Evolutionary conservation across 2,797 vertebrate species (phyloP).

Genomic region (Dendrocincla fuliginosa): DNA sequence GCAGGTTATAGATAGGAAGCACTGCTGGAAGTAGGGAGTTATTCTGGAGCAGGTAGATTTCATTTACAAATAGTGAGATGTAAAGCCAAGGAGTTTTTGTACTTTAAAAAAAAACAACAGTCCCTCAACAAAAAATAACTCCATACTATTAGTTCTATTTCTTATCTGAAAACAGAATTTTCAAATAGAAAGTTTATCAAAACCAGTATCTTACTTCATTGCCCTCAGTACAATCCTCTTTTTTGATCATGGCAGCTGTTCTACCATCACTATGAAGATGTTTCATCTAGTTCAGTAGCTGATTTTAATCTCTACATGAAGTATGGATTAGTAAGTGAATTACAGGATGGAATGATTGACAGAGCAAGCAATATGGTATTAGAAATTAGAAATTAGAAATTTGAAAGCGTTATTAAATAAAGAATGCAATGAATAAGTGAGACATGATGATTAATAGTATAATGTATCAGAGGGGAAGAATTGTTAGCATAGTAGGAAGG

Average conservation of each 20-base stretch:
- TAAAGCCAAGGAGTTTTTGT: background rate
- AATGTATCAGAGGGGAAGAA: background rate
- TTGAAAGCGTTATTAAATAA: conserved; percentile 8
- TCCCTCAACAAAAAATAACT: background rate
- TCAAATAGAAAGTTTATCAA: background rate
- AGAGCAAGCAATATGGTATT: background rate
- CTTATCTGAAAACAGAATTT: background rate
- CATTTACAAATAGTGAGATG: background rate
- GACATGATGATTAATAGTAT: conserved; percentile 1
- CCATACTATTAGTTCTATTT: background rate
- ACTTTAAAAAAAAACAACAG: background rate
- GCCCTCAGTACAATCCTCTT: background rate
- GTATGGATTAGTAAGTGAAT: conserved; percentile 33
- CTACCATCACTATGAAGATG: background rate
- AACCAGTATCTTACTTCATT: background rate
- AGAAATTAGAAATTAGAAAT: background rate
- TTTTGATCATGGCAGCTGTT: background rate
- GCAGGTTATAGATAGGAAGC: background rate
- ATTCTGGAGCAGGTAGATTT: background rate
- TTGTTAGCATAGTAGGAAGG: background rate
- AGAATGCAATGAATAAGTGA: conserved; percentile 5
- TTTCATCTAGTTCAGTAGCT: background rate
- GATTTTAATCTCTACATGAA: conserved; percentile 41
- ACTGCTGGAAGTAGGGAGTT: background rate
- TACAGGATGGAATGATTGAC: conserved; percentile 49